Conservation (phyloP, 2,113 vertebrate genomes). For the Apistogramma diplotaenia region DNA sequence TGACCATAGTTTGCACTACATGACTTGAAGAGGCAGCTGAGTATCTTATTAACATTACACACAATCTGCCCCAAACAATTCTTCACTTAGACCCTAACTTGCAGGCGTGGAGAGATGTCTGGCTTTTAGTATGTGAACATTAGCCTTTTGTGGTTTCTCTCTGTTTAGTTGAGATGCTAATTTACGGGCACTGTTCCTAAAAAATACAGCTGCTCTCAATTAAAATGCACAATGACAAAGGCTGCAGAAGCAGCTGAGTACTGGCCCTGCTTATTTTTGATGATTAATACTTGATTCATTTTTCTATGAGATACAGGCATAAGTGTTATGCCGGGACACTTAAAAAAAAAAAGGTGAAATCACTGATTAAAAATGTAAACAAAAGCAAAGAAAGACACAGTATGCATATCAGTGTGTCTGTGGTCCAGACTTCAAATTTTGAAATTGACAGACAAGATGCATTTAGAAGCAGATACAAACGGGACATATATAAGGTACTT, state of each 20-base stretch:
- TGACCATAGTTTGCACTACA: not conserved
- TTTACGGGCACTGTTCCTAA: conserved; percentile 36
- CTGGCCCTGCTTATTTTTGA: not conserved
- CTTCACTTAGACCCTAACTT: not conserved
- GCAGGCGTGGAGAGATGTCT: conserved; percentile 10
- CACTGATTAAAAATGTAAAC: not conserved
- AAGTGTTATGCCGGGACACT: not conserved
- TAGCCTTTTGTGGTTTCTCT: conserved; percentile 27
- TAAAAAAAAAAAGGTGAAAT: not conserved
- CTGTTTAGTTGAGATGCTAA: conserved; percentile 32
- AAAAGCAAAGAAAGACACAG: not conserved
- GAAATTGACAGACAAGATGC: not conserved
- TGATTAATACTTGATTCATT: conserved; percentile 5
- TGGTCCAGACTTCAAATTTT: not conserved
- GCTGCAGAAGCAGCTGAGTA: not conserved
- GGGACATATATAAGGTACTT: not conserved
- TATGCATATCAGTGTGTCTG: not conserved
- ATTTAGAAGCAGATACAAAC: not conserved
- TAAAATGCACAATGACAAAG: conserved; percentile 41
- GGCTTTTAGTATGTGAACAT: conserved; percentile 27
- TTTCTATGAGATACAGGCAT: not conserved
- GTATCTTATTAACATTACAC: not conserved
- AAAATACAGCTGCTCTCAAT: conserved; percentile 41
- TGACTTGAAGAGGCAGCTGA: not conserved
- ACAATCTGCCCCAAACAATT: conserved; percentile 2